A percentile compares a stretch with the other conserved stretches of the same genome.
Evolutionary conservation across 1,140 invertebrate species (phyloP).

Genomic region (Ylistrum balloti): DNA sequence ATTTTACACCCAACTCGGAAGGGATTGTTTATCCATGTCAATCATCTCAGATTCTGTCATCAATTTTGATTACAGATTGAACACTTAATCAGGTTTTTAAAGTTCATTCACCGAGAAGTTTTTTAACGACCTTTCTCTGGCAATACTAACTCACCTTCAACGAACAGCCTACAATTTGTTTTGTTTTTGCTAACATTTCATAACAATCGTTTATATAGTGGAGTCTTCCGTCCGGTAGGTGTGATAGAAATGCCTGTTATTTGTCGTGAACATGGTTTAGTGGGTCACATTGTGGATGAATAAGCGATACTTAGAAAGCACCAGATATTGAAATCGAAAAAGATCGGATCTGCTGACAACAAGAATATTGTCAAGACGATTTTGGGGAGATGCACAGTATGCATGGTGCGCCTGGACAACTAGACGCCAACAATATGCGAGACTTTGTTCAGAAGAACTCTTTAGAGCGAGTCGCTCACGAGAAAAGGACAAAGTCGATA

Average conservation of each 20-base stretch:
- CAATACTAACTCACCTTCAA: neutral
- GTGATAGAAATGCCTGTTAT: neutral
- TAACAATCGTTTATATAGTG: neutral
- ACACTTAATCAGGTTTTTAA: neutral
- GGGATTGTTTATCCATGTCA: neutral
- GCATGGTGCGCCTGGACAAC: neutral
- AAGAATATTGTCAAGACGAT: too few species aligned
- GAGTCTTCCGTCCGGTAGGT: too few species aligned
- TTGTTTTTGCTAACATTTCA: neutral
- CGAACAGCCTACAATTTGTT: too few species aligned
- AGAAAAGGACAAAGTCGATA: constrained; percentile 53
- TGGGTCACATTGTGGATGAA: too few species aligned
- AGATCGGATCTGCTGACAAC: too few species aligned
- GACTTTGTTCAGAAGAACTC: constrained; percentile 58
- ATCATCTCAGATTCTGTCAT: neutral
- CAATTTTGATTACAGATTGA: constrained; percentile 7
- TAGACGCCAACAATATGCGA: constrained; percentile 54
- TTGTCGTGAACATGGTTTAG: too few species aligned
- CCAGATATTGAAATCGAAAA: too few species aligned
- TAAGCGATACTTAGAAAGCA: too few species aligned
- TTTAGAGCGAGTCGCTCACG: constrained; percentile 52
- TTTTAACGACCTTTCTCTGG: neutral
- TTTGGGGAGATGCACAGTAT: neutral
- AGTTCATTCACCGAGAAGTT: neutral
- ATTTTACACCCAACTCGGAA: neutral